A percentile compares a stretch with the other conserved stretches of the same genome.
phyloP scores from a whole-genome alignment of 1,140 invertebrate species.

The Ceratoteleas bidentatus region DNA sequence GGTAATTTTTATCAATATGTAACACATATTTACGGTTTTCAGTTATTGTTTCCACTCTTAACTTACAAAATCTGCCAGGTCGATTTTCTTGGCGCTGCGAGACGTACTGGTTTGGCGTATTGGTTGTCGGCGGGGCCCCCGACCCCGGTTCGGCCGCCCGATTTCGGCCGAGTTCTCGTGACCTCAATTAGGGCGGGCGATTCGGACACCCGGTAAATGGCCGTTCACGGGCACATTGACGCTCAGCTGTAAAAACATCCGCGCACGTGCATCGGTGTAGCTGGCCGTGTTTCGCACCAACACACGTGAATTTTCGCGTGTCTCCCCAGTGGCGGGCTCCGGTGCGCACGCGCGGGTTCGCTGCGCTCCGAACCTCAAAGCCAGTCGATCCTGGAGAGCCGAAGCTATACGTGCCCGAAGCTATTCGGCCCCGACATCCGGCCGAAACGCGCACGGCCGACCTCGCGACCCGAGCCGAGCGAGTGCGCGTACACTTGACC shows the following conservation, averaged over 20 bases:
- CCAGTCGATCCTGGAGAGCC: constrained; percentile 55
- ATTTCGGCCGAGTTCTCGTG: neutral
- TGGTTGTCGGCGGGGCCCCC: too few relatives aligned
- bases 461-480: constrained; percentile 13
- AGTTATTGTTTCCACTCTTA: too few relatives aligned
- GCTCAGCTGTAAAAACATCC: constrained; percentile 35
- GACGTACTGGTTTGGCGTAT: too few relatives aligned
- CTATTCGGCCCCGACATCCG: constrained; percentile 21
- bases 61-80: too few relatives aligned
- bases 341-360: constrained; percentile 50
- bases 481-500: too few relatives aligned
- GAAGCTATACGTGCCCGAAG: constrained; percentile 28
- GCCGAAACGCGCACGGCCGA: too few relatives aligned
- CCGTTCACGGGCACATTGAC: constrained; percentile 36
- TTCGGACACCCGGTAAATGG: constrained; percentile 44
- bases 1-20: too few relatives aligned
- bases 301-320: constrained; percentile 42
- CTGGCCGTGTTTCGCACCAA: constrained; percentile 28
- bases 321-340: constrained; percentile 45
- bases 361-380: constrained; percentile 48
- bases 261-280: constrained; percentile 47
- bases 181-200: constrained; percentile 23
- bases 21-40: too few relatives aligned
- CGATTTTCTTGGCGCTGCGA: too few relatives aligned
- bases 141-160: too few relatives aligned